Evolutionary conservation across 1,140 invertebrate species (phyloP).

Genomic region (Hermetia illucens): DNA sequence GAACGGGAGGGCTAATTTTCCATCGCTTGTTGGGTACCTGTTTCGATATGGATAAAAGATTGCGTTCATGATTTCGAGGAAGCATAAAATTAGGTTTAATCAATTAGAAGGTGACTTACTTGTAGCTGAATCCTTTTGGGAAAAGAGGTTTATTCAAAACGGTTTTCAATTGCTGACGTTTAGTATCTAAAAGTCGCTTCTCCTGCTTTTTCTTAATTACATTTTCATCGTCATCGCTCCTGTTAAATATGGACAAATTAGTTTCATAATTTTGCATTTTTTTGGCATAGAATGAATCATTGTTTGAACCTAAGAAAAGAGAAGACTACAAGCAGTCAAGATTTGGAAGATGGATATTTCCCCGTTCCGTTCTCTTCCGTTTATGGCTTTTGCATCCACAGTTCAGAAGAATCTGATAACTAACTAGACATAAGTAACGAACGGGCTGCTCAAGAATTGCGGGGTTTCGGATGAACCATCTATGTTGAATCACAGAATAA

Average conservation of each 20-base stretch:
- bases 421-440: too few species aligned
- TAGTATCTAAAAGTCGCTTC: conserved; percentile 31
- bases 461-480: too few species aligned
- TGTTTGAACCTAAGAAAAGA: too few species aligned
- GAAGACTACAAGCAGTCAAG: too few species aligned
- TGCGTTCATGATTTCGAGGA: neutral
- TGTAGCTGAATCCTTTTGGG: conserved; percentile 52
- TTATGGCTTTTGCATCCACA: too few species aligned
- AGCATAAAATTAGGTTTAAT: too few species aligned
- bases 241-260: conserved; percentile 8
- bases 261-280: neutral
- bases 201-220: conserved; percentile 18
- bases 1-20: conserved; percentile 7
- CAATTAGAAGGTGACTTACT: too few species aligned
- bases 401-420: too few species aligned
- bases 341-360: too few species aligned
- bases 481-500: too few species aligned
- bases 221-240: conserved; percentile 26
- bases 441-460: too few species aligned
- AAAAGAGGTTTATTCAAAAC: conserved; percentile 48
- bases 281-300: conserved; percentile 16
- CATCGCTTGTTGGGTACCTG: conserved; percentile 16
- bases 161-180: conserved; percentile 39
- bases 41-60: neutral
- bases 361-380: too few species aligned